phyloP scores from a whole-genome alignment of 2,888 invertebrate genomes.

The Trilocha varians region DNA sequence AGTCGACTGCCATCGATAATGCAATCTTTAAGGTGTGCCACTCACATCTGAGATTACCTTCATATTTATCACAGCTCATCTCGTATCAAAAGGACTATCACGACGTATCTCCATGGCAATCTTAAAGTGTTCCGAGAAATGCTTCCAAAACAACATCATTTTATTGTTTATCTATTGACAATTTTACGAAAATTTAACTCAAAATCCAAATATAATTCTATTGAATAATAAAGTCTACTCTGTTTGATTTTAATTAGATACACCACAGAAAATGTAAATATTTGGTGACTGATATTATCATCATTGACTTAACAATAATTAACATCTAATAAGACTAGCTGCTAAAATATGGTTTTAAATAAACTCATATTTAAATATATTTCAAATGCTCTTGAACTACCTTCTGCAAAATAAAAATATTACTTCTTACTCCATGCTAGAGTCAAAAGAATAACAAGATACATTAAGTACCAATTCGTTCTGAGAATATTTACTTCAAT shows the following conservation, averaged over 20 bases:
- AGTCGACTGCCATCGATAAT: conserved; percentile 27
- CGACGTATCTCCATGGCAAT: conserved; percentile 24
- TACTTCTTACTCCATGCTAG: conserved; percentile 6
- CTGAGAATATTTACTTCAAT: conserved; percentile 48
- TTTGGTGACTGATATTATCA: too few species aligned
- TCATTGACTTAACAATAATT: too few species aligned
- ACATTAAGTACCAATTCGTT: conserved; percentile 32
- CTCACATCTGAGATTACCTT: conserved; percentile 20
- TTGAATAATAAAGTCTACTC: too few species aligned
- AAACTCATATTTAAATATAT: too few species aligned
- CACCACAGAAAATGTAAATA: too few species aligned
- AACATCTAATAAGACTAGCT: too few species aligned
- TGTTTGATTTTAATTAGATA: too few species aligned
- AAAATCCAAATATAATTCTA: too few species aligned
- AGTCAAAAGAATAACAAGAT: conserved; percentile 14
- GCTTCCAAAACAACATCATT: conserved; percentile 5
- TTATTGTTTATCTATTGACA: too few species aligned
- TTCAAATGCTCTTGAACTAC: too few species aligned
- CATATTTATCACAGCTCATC: conserved; percentile 22
- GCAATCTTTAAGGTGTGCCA: conserved; percentile 35
- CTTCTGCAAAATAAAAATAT: not conserved
- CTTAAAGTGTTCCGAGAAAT: conserved; percentile 23
- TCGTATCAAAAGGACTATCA: conserved; percentile 22
- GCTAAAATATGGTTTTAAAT: too few species aligned
- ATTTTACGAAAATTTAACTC: too few species aligned